Percentiles rank a stretch among this genome's conserved stretches.
Evolutionary conservation across 2,113 vertebrate genomes (phyloP).

Genomic region (Pseudorasbora parva): DNA sequence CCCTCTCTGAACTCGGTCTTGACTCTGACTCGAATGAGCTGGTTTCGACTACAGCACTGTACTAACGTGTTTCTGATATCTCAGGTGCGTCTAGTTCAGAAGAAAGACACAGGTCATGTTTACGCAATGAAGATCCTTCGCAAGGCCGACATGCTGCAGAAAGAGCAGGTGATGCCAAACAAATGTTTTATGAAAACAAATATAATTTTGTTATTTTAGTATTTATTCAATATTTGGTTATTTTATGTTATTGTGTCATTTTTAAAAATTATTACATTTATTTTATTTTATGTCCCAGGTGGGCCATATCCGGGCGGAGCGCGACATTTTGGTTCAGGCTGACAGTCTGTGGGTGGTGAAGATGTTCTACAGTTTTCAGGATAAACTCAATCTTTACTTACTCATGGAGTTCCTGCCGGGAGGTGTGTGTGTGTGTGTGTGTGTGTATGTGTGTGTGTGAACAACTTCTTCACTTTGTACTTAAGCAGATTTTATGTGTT

Average conservation of each 20-base stretch:
- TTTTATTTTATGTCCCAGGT: constrained; percentile 70
- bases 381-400: constrained; percentile 90
- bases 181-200: too few relatives aligned
- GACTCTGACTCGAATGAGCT: too few relatives aligned
- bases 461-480: not conserved
- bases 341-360: constrained; percentile 91
- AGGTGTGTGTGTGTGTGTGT: constrained; percentile 70
- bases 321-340: constrained; percentile 89
- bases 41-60: too few relatives aligned
- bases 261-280: not conserved
- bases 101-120: constrained; percentile 89
- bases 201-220: too few relatives aligned
- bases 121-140: constrained; percentile 91
- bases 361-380: constrained; percentile 93
- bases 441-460: not conserved
- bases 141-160: constrained; percentile 90
- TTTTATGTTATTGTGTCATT: too few relatives aligned
- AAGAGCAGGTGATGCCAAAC: constrained; percentile 81
- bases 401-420: constrained; percentile 93
- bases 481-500: not conserved
- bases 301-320: constrained; percentile 87
- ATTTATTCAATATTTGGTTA: too few relatives aligned
- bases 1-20: too few relatives aligned
- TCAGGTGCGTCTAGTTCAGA: constrained; percentile 88
- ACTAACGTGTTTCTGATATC: constrained; percentile 19